Evolutionary conservation across 2,888 invertebrate genomes (phyloP), one percentile per base, ranked within the genome.

Genomic region (Chymomyza caudatula): DNA sequence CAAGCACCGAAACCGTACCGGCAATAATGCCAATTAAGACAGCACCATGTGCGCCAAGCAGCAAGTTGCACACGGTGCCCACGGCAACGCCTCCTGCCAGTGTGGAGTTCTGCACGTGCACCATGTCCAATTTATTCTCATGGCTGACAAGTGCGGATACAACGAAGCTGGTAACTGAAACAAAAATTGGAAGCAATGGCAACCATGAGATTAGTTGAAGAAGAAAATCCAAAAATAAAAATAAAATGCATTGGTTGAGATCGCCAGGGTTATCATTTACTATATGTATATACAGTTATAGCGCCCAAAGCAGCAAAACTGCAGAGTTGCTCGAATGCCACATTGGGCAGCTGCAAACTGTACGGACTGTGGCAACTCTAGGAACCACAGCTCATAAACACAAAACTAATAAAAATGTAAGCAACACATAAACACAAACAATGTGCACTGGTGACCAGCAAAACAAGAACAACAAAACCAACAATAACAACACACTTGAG

Each of bases 91-190:
- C 97, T 20, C 98, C 97, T 60, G 98, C 97, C 56, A 98, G 90
- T 0, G 97, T 97, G 2, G 98, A 95, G 91, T 98, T 98, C 91
- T 98, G 98, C 60, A 98, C 92, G 91, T 98, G 98, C 3, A 97
- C 96, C 96, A 97, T 97, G 89, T 96, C 95, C 82, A 97, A 94
- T 90, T 95, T 95, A 76, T 93, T 94, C 49, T 94, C 92, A 71
- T 93, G 92, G 85, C 93, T 94, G 52, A 96, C 92, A 67, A 95
- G 90, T 29, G 96, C 93, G 0, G 98, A 98, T 49, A 96, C 88
- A 43, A 95, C 94, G 90, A 97, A 98, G 3, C 97, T 93, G 58
- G 95, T 94, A 11, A 98, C 94, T 91, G 88, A 67, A 85, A 22
- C 11, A 51, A 15, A 51, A 51, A n/a, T n/a, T n/a, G 51, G 25